Conservation (phyloP, 2,113 vertebrate genomes). For the Engystomops pustulosus region DNA sequence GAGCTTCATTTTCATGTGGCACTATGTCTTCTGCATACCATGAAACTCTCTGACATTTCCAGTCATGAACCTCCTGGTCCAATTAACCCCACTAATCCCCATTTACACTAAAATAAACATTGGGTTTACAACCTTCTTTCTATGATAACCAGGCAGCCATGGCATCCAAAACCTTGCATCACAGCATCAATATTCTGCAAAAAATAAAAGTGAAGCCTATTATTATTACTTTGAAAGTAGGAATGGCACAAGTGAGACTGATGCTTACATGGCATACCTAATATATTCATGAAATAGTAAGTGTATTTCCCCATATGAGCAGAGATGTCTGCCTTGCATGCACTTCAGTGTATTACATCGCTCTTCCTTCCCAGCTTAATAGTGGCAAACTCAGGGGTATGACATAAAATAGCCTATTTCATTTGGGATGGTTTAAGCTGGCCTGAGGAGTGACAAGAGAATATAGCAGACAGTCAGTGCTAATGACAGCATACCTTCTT, state of each 20-base stretch:
- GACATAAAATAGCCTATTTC: slow-evolving; percentile 70
- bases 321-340: neutral
- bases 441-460: slow-evolving; percentile 70
- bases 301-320: slow-evolving; percentile 14
- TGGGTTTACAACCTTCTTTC: neutral
- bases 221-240: neutral
- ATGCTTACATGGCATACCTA: neutral
- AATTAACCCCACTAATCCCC: no score
- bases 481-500: slow-evolving; percentile 71
- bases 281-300: slow-evolving; percentile 24
- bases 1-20: no score
- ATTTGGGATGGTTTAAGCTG: slow-evolving; percentile 68
- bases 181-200: neutral
- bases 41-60: no score
- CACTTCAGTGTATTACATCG: slow-evolving; percentile 61
- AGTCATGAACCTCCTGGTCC: no score
- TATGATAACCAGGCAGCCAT: neutral
- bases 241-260: neutral
- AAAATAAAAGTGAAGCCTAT: neutral
- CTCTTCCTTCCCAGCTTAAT: slow-evolving; percentile 65
- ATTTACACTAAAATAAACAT: no score
- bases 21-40: no score
- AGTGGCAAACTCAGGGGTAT: slow-evolving; percentile 65
- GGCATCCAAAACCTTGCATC: neutral
- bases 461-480: slow-evolving; percentile 67